Base-by-base conservation (phyloP, 2,797 vertebrate species). In the Astyanax mexicanus region DNA sequence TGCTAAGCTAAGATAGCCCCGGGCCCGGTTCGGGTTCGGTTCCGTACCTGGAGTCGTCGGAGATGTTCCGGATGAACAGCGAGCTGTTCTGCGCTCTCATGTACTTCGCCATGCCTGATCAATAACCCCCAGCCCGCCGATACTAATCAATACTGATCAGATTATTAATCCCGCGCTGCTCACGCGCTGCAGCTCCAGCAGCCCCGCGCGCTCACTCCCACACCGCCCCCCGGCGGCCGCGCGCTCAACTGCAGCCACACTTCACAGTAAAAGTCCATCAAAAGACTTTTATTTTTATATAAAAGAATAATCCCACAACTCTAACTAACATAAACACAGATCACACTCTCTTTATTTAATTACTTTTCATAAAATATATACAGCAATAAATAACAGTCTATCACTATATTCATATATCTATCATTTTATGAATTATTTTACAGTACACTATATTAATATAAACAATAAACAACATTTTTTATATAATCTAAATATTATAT, bases 31-130 rank as follows among this genome's bases (percentile, higher is more conserved):
- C n/a, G n/a, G n/a, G n/a, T n/a, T 89, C 78, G 85, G 78, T 82
- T 76, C 8, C 13, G 27, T 86, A 98, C 97, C 96, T 94, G 88
- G 96, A 98, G 47, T 97, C 95, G 86, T 98, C 96, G 4, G 96
- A 95, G 85, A 98, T 95, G 84, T 98, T 98, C 81, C 96, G 89
- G 21, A 98, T 95, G 84, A 98, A 98, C 72, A 98, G 90, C 66
- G 97, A 98, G 10, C 95, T 93, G 80, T 96, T 98, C 38, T 96
- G 96, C 40, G 97, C 96, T 38, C 97, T 94, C 91, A 97, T 89
- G 85, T 97, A 96, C 84, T 94, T 93, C 79, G 96, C 95, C 95
- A 96, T 95, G 9, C 21, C 21, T 11, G 2, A 54, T 27, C 21
- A 54, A 8, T 54, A 11, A 54, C 10, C 19, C 8, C 25, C 12